Evolutionary conservation across 2,113 vertebrate genomes (phyloP), one percentile per base, ranked within the genome.

Genomic region (Terrapene triunguis): DNA sequence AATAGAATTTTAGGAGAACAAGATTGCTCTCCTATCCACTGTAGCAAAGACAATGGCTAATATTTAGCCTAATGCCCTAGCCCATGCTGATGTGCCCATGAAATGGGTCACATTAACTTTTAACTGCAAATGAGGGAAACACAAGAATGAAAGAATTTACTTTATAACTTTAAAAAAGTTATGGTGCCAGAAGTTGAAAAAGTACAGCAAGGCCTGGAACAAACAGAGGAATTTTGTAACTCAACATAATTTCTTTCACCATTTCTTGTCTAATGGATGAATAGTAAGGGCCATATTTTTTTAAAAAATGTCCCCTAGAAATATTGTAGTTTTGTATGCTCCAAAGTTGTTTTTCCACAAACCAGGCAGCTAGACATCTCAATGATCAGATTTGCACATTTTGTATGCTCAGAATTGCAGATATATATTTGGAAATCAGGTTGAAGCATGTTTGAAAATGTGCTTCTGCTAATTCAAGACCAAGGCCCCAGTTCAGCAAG

Each of bases 241-340:
- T 51, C 35, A 21, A 12, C 0, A 0, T 48, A 11, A 85, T 93
- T 53, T 51, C 35, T 5, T 57, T 48, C 51, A 4, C 10, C 48
- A 29, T 5, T 47, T n/a, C 54, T 50, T n/a, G 27, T 42, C 57
- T 0, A 48, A 48, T 47, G 54, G 9, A 29, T 78, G 53, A 80
- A 69, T 38, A 10, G 17, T 69, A n/a, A 38, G 8, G 14, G 21
- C 3, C 6, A 2, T 47, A 21, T 82, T 44, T 82, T 51, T 55
- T 38, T 32, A 0, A 59, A 38, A 72, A 38, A n/a, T 0, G 0
- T 4, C 1, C 42, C 35, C 10, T 47, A 16, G 12, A 8, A 2
- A 22, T 65, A 10, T 2, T n/a, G n/a, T 14, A 8, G 38, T 65
- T 80, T 87, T 53, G 24, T 78, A 76, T 59, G 3, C 42, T 89